Evolutionary conservation across 2,113 vertebrate species (phyloP).

Genomic region (Spea multiplicata): DNA sequence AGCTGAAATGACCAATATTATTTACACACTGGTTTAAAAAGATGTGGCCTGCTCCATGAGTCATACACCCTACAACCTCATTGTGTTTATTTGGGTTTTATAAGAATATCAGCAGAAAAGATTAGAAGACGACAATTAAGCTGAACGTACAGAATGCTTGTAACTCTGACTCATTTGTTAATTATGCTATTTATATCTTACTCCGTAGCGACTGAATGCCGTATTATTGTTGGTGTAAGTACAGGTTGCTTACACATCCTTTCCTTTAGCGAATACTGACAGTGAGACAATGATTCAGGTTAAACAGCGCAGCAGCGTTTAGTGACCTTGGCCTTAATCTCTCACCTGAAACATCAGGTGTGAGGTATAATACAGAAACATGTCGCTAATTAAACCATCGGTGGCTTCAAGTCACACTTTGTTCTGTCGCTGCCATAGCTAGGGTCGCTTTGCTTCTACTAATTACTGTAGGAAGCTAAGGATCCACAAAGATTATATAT

Average conservation of each 20-base stretch:
- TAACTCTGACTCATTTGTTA: background rate
- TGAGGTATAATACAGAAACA: background rate
- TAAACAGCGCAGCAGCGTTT: background rate
- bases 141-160: background rate
- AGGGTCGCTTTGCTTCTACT: background rate
- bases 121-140: background rate
- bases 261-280: background rate
- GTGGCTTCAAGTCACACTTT: background rate
- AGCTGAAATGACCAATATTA: background rate
- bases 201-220: background rate
- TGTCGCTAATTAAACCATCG: background rate
- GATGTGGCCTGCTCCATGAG: background rate
- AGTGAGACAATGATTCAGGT: background rate
- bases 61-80: background rate
- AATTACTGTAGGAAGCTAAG: background rate
- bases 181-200: background rate
- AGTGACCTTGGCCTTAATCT: background rate
- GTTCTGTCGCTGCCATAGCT: background rate
- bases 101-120: background rate
- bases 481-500: too few species aligned
- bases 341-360: conserved; percentile 1
- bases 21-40: background rate
- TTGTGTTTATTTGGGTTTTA: background rate
- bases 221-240: background rate
- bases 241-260: background rate